Percentiles rank a stretch among this genome's conserved stretches.
Conservation (phyloP, 1,140 invertebrate genomes). For the Drosophila kepulauana region DNA sequence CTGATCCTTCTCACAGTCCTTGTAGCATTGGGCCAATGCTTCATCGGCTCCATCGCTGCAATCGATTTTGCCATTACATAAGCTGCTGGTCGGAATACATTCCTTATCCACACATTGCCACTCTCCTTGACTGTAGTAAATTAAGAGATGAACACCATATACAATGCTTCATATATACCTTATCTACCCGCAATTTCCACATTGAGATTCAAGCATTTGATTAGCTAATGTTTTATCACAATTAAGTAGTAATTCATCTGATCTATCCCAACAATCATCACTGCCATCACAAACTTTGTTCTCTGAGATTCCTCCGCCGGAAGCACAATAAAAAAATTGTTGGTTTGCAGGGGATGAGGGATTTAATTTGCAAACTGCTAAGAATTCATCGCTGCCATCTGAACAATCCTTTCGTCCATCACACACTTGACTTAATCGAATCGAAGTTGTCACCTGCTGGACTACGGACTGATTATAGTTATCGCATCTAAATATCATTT, state of each 20-base stretch:
- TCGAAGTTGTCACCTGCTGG: background rate
- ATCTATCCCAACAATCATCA: constrained; percentile 13
- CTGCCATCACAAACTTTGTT: background rate
- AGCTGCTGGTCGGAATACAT: background rate
- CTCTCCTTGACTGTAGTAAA: background rate
- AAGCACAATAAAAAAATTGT: constrained; percentile 8
- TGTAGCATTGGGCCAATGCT: constrained; percentile 6
- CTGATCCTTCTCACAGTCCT: background rate
- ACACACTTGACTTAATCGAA: background rate
- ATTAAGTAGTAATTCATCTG: background rate
- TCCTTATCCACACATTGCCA: background rate
- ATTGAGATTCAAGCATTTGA: background rate
- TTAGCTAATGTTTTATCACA: background rate
- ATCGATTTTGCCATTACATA: constrained; percentile 18
- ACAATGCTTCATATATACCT: background rate
- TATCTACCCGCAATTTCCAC: constrained; percentile 8
- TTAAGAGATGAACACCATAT: background rate
- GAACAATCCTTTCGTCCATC: constrained; percentile 3
- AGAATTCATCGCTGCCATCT: constrained; percentile 26
- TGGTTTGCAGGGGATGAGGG: rapidly evolving
- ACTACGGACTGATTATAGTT: background rate
- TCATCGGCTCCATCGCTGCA: constrained; percentile 42
- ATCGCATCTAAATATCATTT: background rate
- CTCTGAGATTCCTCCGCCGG: background rate
- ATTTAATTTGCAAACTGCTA: constrained; percentile 5